Base-by-base conservation (phyloP, 2,888 invertebrate genomes). In the Xiphydria camelus region DNA sequence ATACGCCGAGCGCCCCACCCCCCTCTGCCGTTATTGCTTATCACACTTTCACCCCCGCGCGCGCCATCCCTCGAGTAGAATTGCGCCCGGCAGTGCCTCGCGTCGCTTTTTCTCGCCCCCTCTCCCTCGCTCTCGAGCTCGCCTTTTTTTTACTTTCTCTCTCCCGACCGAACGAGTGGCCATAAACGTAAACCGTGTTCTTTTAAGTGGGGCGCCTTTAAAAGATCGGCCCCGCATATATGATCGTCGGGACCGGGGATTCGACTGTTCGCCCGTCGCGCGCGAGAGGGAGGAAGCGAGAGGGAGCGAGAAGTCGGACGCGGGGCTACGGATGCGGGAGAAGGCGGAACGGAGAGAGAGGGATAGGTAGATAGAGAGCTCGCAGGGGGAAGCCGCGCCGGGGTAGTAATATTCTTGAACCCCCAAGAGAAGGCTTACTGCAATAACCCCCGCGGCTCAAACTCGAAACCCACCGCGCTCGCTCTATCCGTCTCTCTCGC, bases 151-250 rank as follows among this genome's bases (percentile, higher is more conserved):
- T 45, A 22, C 45, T 52, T 53, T 55, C 57, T 62, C 65, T 64
- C 66, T 62, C 66, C 59, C 58, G 54, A 53, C 46, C 59, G 72
- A 73, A 71, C 65, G 71, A 74, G 71, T 64, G 66, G 66, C 71
- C 64, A 74, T 75, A 75, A 75, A 74, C 73, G 71, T 74, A 73
- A 75, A 73, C 66, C 72, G 70, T 74, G 74, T 74, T 73, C 71
- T 69, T 73, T 73, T 73, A 74, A 74, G 73, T 69, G 73, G 68
- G 66, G 65, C 64, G 68, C 71, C 64, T 73, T 73, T 70, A 72
- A 73, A 70, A 73, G 70, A 70, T 69, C 72, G 68, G 59, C 65
- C 60, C 55, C 57, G 62, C 63, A 68, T 67, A 68, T 70, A 72
- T 70, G 70, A 67, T 68, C 64, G 62, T 56, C 46, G 56, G 19